These are phyloP conservation scores for Trichogramma dendrolimi DNA, from an alignment of 2,888 invertebrate species.

Conservation along the genomic window DNA sequence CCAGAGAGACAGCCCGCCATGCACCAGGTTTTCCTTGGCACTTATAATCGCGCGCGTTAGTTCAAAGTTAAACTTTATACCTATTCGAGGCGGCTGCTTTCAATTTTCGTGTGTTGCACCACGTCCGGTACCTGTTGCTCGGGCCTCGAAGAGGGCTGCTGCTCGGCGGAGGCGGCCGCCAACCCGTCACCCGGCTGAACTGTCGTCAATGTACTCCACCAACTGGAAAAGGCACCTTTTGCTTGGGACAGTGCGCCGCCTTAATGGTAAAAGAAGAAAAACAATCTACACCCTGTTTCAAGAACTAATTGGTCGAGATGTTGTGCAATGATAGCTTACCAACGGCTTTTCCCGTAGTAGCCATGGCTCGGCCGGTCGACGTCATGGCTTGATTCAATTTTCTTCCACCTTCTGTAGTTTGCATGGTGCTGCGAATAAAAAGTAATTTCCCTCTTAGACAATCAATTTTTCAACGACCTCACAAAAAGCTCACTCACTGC, in stretches of 20 bases:
- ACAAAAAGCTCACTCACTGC: constrained; percentile 65
- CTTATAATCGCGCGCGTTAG: too few relatives aligned
- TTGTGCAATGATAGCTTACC: constrained; percentile 52
- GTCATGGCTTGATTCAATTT: constrained; percentile 90
- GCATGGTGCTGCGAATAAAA: constrained; percentile 72
- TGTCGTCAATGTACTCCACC: constrained; percentile 75
- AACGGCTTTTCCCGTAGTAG: constrained; percentile 70
- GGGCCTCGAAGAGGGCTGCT: too few relatives aligned
- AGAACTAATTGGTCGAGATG: background rate
- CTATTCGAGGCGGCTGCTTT: background rate
- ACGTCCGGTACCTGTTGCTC: constrained; percentile 9
- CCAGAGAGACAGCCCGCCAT: too few relatives aligned
- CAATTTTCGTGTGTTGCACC: background rate
- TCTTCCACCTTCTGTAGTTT: constrained; percentile 87
- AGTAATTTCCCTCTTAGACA: background rate
- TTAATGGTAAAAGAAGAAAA: constrained; percentile 31
- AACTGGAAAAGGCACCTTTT: constrained; percentile 78
- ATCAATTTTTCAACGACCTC: background rate
- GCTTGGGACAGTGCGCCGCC: constrained; percentile 86
- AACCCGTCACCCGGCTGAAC: constrained; percentile 49
- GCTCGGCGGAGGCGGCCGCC: constrained; percentile 19
- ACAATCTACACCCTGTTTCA: background rate
- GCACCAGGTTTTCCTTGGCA: too few relatives aligned
- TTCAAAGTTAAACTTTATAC: too few relatives aligned
- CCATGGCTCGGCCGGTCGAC: constrained; percentile 86